Evolutionary conservation across 2,888 invertebrate species (phyloP).

Genomic region (Leucophenga maculata): DNA sequence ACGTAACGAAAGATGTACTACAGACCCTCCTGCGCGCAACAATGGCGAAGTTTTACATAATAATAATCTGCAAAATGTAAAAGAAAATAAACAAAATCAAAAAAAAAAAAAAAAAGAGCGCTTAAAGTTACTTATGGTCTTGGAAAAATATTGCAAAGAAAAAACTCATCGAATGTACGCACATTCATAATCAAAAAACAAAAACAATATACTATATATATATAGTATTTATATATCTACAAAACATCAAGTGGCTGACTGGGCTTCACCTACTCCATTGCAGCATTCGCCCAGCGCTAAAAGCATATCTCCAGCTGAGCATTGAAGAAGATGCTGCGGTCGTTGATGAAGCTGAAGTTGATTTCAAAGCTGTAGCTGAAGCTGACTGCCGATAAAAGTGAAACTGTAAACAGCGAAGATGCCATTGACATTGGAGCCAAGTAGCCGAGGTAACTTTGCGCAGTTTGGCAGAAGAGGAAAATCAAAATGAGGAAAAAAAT

Average conservation of each 20-base stretch:
- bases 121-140: too few species aligned
- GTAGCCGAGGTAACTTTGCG: conserved; percentile 38
- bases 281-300: not conserved
- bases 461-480: too few species aligned
- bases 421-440: conserved; percentile 65
- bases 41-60: conserved; percentile 30
- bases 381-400: conserved; percentile 63
- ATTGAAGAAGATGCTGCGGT: conserved; percentile 13
- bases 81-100: conserved; percentile 22
- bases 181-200: not conserved
- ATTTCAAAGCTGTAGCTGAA: conserved; percentile 47
- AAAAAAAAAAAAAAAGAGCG: not conserved
- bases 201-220: not conserved
- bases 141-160: not conserved
- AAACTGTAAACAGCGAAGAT: conserved; percentile 56
- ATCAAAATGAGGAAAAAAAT: too few species aligned
- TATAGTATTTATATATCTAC: not conserved
- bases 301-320: not conserved
- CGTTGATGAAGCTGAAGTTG: not conserved
- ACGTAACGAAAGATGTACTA: conserved; percentile 33
- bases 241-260: conserved; percentile 30
- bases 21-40: conserved; percentile 6
- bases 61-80: conserved; percentile 12
- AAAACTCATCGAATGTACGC: conserved; percentile 16
- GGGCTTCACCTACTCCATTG: too few species aligned